These are phyloP conservation scores for Leptopilina myrica DNA, from an alignment of 2,888 invertebrate species.

Conservation along the genomic window DNA sequence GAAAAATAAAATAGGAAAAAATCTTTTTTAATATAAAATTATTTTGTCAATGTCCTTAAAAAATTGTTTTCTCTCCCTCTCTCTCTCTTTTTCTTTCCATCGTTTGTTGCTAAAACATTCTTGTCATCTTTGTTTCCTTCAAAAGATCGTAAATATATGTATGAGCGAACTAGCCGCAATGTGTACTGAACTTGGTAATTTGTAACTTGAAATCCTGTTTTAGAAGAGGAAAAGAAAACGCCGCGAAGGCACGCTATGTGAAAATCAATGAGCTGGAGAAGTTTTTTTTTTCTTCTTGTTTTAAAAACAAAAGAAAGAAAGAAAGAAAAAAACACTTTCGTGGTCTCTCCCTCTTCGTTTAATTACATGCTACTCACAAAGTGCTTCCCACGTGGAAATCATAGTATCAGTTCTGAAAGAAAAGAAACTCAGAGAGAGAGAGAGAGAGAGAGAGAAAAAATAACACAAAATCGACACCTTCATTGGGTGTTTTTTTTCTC, in stretches of 20 bases:
- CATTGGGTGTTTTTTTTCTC: neutral
- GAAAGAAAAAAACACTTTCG: neutral
- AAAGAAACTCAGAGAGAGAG: neutral
- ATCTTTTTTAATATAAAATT: too few relatives aligned
- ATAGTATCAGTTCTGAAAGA: neutral
- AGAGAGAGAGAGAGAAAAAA: neutral
- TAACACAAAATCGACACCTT: constrained; percentile 32
- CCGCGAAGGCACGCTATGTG: constrained; percentile 57
- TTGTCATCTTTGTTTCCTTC: constrained; percentile 34
- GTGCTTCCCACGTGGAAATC: constrained; percentile 37
- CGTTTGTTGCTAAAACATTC: constrained; percentile 6
- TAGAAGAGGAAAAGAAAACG: constrained; percentile 53
- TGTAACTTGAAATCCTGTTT: constrained; percentile 58
- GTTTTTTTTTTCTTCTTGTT: constrained; percentile 2
- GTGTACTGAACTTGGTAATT: constrained; percentile 63
- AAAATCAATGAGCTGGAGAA: constrained; percentile 52
- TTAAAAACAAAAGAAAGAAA: constrained; percentile 40
- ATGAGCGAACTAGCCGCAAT: constrained; percentile 56
- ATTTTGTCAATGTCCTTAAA: too few relatives aligned
- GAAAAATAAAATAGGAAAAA: too few relatives aligned
- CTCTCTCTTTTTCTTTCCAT: constrained; percentile 39
- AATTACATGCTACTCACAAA: constrained; percentile 55
- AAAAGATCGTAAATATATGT: constrained; percentile 58
- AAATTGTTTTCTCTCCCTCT: constrained; percentile 40
- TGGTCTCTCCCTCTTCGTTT: constrained; percentile 43